phyloP scores from a whole-genome alignment of 2,113 vertebrate genomes.

The Mugil cephalus region DNA sequence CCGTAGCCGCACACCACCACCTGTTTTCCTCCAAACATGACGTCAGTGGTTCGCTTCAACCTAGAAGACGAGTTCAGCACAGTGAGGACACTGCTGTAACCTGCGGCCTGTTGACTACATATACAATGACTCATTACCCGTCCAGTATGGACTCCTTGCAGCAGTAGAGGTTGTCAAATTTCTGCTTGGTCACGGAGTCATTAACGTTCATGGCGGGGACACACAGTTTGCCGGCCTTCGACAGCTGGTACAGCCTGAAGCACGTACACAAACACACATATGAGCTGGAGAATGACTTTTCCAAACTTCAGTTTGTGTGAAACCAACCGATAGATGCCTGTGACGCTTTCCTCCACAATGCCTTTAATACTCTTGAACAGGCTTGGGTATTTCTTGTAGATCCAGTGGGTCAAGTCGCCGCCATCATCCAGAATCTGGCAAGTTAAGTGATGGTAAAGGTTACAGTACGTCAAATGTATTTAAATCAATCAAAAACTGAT shows the following conservation, averaged over 20 bases:
- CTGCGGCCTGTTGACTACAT: neutral
- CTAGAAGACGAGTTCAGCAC: conserved; percentile 71
- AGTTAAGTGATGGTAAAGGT: neutral
- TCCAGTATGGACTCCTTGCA: conserved; percentile 95
- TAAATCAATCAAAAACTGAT: too few species aligned
- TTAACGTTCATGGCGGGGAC: conserved; percentile 96
- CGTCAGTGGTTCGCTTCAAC: conserved; percentile 91
- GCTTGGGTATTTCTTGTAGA: conserved; percentile 95
- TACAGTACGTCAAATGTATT: too few species aligned
- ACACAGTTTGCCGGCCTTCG: conserved; percentile 90
- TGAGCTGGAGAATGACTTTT: neutral
- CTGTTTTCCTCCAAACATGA: conserved; percentile 97
- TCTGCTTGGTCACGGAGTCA: conserved; percentile 96
- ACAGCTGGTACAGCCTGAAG: conserved; percentile 91
- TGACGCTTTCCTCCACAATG: conserved; percentile 97
- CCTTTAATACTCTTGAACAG: conserved; percentile 95
- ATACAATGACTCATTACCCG: conserved; percentile 80
- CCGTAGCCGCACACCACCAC: conserved; percentile 93
- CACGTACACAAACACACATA: neutral
- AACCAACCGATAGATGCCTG: conserved; percentile 92
- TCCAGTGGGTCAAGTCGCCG: conserved; percentile 95
- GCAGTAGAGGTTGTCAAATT: conserved; percentile 96
- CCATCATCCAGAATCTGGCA: conserved; percentile 95
- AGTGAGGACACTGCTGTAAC: neutral
- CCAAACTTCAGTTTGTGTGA: neutral